Conservation (phyloP, 2,113 vertebrate genomes). For the Oostethus manadensis region DNA sequence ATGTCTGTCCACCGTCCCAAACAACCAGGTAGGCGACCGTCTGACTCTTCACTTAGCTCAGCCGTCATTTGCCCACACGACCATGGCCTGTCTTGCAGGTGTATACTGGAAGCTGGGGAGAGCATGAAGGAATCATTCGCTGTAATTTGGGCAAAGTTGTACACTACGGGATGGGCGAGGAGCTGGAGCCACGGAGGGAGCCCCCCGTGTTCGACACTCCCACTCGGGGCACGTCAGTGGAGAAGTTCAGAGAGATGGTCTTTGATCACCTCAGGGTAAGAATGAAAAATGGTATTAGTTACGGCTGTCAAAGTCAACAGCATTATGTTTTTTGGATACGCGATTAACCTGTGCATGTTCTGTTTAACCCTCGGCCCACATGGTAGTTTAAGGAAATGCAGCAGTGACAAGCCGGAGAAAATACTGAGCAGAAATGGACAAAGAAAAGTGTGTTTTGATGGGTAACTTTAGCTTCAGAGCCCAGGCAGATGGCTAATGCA, state of each 20-base stretch:
- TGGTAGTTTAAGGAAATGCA: too few relatives aligned
- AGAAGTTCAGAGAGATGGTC: slow-evolving; percentile 98
- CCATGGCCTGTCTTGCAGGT: slow-evolving; percentile 68
- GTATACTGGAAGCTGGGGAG: slow-evolving; percentile 93
- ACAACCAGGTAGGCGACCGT: slow-evolving; percentile 80
- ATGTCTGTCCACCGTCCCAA: slow-evolving; percentile 88
- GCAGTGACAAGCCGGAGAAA: too few relatives aligned
- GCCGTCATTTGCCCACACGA: not conserved
- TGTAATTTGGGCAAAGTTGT: slow-evolving; percentile 87
- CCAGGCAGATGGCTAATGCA: too few relatives aligned
- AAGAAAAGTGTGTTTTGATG: too few relatives aligned
- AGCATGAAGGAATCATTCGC: slow-evolving; percentile 87
- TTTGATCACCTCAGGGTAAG: slow-evolving; percentile 88
- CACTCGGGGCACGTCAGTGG: slow-evolving; percentile 92
- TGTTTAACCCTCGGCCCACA: too few relatives aligned
- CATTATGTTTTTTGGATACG: too few relatives aligned
- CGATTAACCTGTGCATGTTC: too few relatives aligned
- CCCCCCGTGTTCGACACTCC: slow-evolving; percentile 88
- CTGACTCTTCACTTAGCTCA: not conserved
- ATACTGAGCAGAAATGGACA: too few relatives aligned
- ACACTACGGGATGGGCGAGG: slow-evolving; percentile 84
- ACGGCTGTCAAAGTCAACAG: too few relatives aligned
- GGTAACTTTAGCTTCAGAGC: too few relatives aligned
- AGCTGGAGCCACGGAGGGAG: slow-evolving; percentile 88
- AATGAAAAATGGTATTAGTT: too few relatives aligned